phyloP scores from a whole-genome alignment of 2,113 vertebrate species.

The Erythrocebus patas region DNA sequence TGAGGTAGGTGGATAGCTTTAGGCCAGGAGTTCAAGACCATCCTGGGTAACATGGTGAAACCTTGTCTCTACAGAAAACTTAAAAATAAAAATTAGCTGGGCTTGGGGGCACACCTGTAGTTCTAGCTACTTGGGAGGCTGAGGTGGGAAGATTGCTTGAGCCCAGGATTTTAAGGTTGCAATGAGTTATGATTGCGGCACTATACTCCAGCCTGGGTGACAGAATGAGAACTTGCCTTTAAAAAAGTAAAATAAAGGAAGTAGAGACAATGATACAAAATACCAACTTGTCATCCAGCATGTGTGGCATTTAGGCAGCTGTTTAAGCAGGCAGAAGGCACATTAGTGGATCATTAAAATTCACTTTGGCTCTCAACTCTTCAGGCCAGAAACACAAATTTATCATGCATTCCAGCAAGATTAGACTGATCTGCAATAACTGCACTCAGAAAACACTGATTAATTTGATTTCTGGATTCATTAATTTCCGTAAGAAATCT shows the following conservation, averaged over 20 bases:
- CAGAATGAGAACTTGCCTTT: too few relatives aligned
- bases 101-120: too few relatives aligned
- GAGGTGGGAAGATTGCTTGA: too few relatives aligned
- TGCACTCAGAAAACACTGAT: constrained; percentile 16
- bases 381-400: not conserved
- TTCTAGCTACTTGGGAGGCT: too few relatives aligned
- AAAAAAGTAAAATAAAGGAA: not conserved
- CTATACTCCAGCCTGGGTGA: too few relatives aligned
- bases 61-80: too few relatives aligned
- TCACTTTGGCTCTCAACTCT: not conserved
- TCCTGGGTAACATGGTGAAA: too few relatives aligned
- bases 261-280: not conserved
- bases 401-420: not conserved
- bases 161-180: too few relatives aligned
- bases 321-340: not conserved
- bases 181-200: too few relatives aligned
- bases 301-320: not conserved
- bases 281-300: not conserved
- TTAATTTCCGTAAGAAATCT: not conserved
- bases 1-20: too few relatives aligned
- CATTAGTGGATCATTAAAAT: not conserved
- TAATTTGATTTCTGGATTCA: not conserved
- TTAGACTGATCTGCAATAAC: not conserved
- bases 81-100: too few relatives aligned
- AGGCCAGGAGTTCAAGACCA: too few relatives aligned